Conservation (phyloP, 1,140 invertebrate species). For the Drosophila parabipectinata region DNA sequence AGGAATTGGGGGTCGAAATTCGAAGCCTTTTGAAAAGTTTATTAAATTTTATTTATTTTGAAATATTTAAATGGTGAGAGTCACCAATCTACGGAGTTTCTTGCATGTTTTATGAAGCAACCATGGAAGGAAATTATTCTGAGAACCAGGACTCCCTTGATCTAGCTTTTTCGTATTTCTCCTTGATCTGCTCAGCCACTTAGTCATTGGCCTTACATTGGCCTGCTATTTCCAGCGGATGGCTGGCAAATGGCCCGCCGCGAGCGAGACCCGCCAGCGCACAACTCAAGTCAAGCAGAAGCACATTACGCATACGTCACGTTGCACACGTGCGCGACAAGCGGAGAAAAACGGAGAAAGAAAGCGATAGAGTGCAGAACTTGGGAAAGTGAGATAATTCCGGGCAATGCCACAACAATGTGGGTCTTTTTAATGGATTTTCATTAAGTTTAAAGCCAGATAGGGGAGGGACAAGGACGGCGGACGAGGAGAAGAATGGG, state of each 20-base stretch:
- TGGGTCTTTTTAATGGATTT: conserved; percentile 81
- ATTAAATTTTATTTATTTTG: no score
- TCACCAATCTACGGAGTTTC: no score
- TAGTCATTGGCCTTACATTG: conserved; percentile 34
- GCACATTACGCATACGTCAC: conserved; percentile 75
- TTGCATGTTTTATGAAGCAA: conserved; percentile 24
- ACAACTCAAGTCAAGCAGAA: conserved; percentile 59
- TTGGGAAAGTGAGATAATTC: conserved; percentile 41
- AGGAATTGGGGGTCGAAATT: conserved; percentile 42
- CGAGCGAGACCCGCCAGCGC: conserved; percentile 20
- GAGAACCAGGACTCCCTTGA: conserved; percentile 1
- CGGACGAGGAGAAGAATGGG: conserved; percentile 22
- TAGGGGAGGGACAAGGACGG: conserved; percentile 7
- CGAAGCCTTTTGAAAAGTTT: conserved; percentile 49
- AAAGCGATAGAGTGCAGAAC: conserved; percentile 2
- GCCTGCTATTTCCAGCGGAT: conserved; percentile 16
- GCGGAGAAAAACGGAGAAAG: conserved; percentile 6
- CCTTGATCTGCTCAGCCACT: conserved; percentile 27
- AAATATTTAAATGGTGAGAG: conserved; percentile 47
- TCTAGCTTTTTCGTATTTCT: conserved; percentile 12
- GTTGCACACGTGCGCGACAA: conserved; percentile 57
- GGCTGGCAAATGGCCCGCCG: conserved; percentile 42
- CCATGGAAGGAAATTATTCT: no score
- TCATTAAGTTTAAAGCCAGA: conserved; percentile 66
- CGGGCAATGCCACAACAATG: conserved; percentile 61